Conservation (phyloP, 2,888 invertebrate species). For the Cyclophora albipunctata region DNA sequence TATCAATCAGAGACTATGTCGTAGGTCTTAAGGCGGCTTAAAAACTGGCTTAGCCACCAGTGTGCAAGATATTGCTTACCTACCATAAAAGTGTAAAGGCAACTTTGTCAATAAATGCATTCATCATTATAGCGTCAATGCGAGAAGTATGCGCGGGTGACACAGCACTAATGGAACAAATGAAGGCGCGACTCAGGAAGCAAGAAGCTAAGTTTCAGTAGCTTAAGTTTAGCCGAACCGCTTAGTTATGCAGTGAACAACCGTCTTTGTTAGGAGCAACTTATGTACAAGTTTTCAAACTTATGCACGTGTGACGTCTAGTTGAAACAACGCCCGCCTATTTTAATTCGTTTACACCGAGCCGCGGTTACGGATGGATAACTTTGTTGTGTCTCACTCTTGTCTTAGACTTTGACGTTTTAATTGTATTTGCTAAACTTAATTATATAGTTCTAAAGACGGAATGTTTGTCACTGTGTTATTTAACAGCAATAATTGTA, state of each 20-base stretch:
- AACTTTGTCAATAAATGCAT: no score
- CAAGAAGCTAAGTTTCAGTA: conserved; percentile 38
- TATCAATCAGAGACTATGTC: no score
- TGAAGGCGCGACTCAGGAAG: conserved; percentile 36
- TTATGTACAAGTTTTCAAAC: conserved; percentile 34
- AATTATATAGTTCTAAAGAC: no score
- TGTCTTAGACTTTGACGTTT: conserved; percentile 1
- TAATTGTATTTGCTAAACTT: conserved; percentile 7
- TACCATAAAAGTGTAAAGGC: no score
- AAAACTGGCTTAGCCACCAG: no score
- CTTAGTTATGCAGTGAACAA: conserved; percentile 43
- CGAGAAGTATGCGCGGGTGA: conserved; percentile 1
- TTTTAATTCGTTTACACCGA: conserved; percentile 36
- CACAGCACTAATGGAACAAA: conserved; percentile 36
- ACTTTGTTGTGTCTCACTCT: conserved; percentile 14
- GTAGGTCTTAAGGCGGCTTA: no score
- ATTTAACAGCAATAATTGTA: no score
- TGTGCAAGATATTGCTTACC: no score
- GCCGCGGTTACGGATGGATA: conserved; percentile 19
- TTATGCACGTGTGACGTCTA: conserved; percentile 38
- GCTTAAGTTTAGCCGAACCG: conserved; percentile 36
- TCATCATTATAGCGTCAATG: conserved; percentile 9
- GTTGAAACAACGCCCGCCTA: conserved; percentile 28
- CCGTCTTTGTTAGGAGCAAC: conserved; percentile 29
- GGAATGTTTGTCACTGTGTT: no score